phyloP scores from a whole-genome alignment of 2,113 vertebrate species.

The Chascanopsetta lugubris region DNA sequence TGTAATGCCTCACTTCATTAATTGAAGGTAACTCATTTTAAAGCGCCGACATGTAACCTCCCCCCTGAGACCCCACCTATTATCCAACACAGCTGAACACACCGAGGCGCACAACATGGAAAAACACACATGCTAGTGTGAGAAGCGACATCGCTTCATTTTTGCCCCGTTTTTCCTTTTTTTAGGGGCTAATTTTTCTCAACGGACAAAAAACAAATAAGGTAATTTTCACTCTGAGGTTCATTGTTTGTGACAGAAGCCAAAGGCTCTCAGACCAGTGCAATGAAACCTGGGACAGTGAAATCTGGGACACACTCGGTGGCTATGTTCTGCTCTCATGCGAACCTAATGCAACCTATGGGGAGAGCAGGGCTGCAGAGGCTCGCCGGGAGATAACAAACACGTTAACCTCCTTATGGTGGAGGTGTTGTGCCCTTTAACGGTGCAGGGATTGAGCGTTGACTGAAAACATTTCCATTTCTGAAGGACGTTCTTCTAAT shows the following conservation, averaged over 20 bases:
- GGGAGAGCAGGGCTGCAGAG: conserved; percentile 19
- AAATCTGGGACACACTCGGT: conserved; percentile 72
- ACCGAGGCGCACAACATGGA: background rate
- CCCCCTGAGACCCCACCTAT: background rate
- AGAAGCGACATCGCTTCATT: background rate
- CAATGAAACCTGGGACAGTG: conserved; percentile 42
- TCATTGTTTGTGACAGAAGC: conserved; percentile 58
- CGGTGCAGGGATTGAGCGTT: too few relatives aligned
- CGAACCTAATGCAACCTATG: conserved; percentile 68
- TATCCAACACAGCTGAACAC: background rate
- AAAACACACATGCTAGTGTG: background rate
- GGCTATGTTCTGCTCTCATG: conserved; percentile 65
- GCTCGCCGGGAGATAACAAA: conserved; percentile 8
- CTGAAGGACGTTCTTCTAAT: too few relatives aligned
- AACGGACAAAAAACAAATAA: conserved; percentile 34
- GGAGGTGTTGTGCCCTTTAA: background rate
- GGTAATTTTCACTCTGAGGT: conserved; percentile 53
- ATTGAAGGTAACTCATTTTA: background rate
- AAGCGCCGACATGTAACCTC: conserved; percentile 9
- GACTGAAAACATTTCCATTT: too few relatives aligned
- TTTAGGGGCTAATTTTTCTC: background rate
- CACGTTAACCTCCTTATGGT: background rate
- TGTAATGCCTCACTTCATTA: conserved; percentile 11
- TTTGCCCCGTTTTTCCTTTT: background rate
- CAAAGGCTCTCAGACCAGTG: conserved; percentile 52